phyloP scores from a whole-genome alignment of 1,140 invertebrate genomes.

The Nephotettix cincticeps region DNA sequence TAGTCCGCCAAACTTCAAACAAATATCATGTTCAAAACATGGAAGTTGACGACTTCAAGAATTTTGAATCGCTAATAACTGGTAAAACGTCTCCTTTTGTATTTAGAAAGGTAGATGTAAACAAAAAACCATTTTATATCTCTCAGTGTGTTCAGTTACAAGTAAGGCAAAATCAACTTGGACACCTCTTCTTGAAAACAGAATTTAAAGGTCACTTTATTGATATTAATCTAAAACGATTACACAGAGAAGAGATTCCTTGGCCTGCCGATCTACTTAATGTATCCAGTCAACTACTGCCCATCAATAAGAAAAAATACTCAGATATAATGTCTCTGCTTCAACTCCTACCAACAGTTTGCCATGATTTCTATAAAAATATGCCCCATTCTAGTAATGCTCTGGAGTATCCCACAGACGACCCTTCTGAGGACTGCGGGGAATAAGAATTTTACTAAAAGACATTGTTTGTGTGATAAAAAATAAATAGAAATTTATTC shows the following conservation, averaged over 20 bases:
- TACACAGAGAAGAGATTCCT: neutral
- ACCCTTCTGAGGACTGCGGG: neutral
- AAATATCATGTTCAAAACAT: conserved; percentile 21
- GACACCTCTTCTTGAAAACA: neutral
- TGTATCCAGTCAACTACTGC: neutral
- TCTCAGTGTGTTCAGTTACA: conserved; percentile 3
- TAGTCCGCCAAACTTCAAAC: conserved; percentile 13
- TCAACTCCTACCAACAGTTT: too few species aligned
- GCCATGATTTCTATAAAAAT: too few species aligned
- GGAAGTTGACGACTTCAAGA: conserved; percentile 21
- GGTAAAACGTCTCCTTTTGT: neutral
- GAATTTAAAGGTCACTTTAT: neutral
- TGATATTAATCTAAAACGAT: neutral
- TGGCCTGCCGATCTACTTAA: neutral
- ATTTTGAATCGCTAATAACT: conserved; percentile 9
- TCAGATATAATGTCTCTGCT: too few species aligned
- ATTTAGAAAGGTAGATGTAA: neutral
- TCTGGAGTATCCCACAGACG: too few species aligned
- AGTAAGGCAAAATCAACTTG: neutral
- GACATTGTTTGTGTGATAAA: too few species aligned
- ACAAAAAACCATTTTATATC: conserved; percentile 11
- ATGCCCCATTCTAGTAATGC: too few species aligned
- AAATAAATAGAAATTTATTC: too few species aligned
- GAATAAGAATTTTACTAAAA: too few species aligned
- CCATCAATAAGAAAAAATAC: too few species aligned